These are phyloP conservation scores for Cotesia glomerata DNA, from an alignment of 1,140 invertebrate genomes.

Conservation along the genomic window DNA sequence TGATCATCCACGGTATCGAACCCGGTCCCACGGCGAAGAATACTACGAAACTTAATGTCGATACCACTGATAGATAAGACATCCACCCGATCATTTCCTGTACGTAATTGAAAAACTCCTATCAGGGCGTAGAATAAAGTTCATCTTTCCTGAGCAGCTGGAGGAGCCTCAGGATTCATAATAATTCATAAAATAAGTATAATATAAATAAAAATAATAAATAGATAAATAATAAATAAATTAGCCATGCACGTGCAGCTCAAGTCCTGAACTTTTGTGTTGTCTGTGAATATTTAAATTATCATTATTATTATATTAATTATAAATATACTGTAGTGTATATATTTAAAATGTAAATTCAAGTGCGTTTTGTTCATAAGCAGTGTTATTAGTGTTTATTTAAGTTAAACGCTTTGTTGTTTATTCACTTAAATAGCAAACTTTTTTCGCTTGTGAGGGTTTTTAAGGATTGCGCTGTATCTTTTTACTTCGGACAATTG, in stretches of 20 bases:
- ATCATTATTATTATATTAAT: too few species aligned
- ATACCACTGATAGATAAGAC: slow-evolving; percentile 93
- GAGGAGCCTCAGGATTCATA: slow-evolving; percentile 57
- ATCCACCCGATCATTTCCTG: slow-evolving; percentile 99
- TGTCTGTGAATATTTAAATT: background rate
- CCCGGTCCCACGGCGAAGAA: slow-evolving; percentile 97
- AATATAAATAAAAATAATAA: slow-evolving; percentile 31
- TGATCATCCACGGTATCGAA: slow-evolving; percentile 99
- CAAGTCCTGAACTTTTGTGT: background rate
- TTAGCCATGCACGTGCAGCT: background rate
- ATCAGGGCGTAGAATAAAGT: slow-evolving; percentile 67
- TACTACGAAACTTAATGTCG: slow-evolving; percentile 92
- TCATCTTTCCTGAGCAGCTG: slow-evolving; percentile 62
- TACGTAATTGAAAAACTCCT: slow-evolving; percentile 93
- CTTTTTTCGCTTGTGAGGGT: too few species aligned
- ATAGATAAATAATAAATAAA: slow-evolving; percentile 11
- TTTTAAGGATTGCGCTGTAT: too few species aligned
- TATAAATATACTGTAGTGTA: too few species aligned
- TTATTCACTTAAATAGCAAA: background rate
- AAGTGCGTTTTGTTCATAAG: too few species aligned
- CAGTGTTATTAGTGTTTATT: too few species aligned
- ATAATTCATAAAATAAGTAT: slow-evolving; percentile 22
- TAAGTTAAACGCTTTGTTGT: too few species aligned
- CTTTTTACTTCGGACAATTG: too few species aligned
- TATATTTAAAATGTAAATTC: too few species aligned